Conservation (phyloP, 2,797 vertebrate species). For the Ficedula albicollis region DNA sequence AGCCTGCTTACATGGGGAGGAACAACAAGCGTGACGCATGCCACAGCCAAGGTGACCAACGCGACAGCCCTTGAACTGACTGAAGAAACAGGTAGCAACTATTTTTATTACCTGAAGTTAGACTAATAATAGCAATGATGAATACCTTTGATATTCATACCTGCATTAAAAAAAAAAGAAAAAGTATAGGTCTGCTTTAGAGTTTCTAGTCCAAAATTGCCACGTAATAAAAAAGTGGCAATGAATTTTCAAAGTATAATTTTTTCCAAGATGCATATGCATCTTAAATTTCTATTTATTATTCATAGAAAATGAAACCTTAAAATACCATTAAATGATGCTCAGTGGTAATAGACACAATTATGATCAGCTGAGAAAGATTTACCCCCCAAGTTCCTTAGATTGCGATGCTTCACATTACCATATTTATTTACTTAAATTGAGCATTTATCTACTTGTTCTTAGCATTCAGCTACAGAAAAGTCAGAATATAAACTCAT, state of each 20-base stretch:
- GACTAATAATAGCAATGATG: background rate
- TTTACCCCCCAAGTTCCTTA: background rate
- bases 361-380: constrained; percentile 7
- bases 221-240: background rate
- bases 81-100: background rate
- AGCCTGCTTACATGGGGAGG: background rate
- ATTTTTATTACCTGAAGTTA: background rate
- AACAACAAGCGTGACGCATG: background rate
- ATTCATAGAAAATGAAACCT: background rate
- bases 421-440: constrained; percentile 26
- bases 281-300: background rate
- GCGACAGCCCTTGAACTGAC: background rate
- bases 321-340: constrained; percentile 11
- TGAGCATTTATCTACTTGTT: background rate
- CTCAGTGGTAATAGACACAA: background rate
- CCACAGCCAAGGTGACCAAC: rapidly evolving
- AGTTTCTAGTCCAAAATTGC: background rate
- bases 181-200: background rate
- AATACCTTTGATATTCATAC: background rate
- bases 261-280: background rate
- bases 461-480: background rate
- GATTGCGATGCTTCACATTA: background rate
- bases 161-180: background rate
- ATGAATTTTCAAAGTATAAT: background rate
- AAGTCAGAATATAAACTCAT: background rate